These are phyloP conservation scores for Lerema accius DNA, from an alignment of 1,140 invertebrate species.

Conservation along the genomic window DNA sequence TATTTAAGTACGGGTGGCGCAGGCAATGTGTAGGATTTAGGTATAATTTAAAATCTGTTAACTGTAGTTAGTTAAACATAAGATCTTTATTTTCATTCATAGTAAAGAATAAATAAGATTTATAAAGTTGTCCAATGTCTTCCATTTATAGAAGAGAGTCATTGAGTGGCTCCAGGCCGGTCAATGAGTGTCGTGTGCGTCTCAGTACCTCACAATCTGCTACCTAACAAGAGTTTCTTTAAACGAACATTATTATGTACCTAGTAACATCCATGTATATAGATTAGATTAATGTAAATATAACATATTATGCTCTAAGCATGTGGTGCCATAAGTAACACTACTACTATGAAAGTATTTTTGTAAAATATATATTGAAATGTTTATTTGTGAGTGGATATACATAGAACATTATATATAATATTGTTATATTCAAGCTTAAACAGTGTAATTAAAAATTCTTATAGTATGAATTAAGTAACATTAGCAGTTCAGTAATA, in stretches of 20 bases:
- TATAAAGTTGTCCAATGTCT: slow-evolving; percentile 60
- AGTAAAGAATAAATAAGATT: slow-evolving; percentile 21
- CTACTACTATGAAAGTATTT: slow-evolving; percentile 71
- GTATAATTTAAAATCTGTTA: slow-evolving; percentile 40
- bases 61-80: slow-evolving; percentile 31
- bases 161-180: slow-evolving; percentile 6
- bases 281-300: slow-evolving; percentile 52
- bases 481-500: slow-evolving; percentile 15
- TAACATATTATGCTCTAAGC: slow-evolving; percentile 71
- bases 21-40: slow-evolving; percentile 41
- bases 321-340: slow-evolving; percentile 80
- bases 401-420: slow-evolving; percentile 17
- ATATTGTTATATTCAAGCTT: slow-evolving; percentile 17
- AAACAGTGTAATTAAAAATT: slow-evolving; percentile 18
- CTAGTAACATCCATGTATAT: slow-evolving; percentile 31
- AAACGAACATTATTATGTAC: slow-evolving; percentile 5
- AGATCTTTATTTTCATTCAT: slow-evolving; percentile 34
- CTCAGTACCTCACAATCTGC: not conserved
- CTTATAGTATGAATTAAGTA: slow-evolving; percentile 13
- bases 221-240: slow-evolving; percentile 9
- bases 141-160: slow-evolving; percentile 51
- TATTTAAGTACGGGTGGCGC: slow-evolving; percentile 64
- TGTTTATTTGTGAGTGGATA: slow-evolving; percentile 27
- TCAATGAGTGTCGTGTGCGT: not conserved
- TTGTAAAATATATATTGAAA: slow-evolving; percentile 51